Percentiles rank a stretch among this genome's conserved stretches.
phyloP scores from a whole-genome alignment of 2,888 invertebrate genomes.

The Stegana nigrithorax region DNA sequence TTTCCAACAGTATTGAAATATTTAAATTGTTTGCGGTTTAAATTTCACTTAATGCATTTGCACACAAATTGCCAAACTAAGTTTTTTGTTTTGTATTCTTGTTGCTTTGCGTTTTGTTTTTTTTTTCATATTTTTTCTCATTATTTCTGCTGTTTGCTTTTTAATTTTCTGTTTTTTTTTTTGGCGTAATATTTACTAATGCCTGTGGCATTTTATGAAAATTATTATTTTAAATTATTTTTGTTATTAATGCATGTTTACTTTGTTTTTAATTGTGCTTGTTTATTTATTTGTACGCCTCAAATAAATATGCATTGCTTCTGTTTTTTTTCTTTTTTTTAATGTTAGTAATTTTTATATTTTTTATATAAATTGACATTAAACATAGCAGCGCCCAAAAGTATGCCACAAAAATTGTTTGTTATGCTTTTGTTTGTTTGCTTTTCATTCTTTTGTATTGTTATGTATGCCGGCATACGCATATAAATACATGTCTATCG shows the following conservation, averaged over 20 bases:
- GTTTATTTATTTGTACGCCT: conserved; percentile 29
- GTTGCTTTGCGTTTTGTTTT: background rate
- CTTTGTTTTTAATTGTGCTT: conserved; percentile 33
- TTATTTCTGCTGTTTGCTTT: conserved; percentile 24
- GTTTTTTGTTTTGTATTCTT: background rate
- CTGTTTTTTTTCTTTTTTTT: too few relatives aligned
- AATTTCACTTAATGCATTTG: background rate
- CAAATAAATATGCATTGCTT: too few relatives aligned
- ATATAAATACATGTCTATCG: background rate
- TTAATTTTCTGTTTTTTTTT: background rate
- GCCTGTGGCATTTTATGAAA: conserved; percentile 10
- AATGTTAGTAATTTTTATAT: too few relatives aligned
- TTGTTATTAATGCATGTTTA: conserved; percentile 27
- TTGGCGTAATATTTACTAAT: conserved; percentile 12
- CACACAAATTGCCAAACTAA: background rate
- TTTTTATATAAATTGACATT: too few relatives aligned
- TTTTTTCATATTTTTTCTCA: conserved; percentile 8
- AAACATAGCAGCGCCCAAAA: background rate
- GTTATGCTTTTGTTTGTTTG: too few relatives aligned
- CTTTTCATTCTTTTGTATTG: too few relatives aligned
- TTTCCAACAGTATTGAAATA: background rate
- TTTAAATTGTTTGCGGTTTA: background rate
- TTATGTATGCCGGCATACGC: background rate
- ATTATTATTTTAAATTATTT: conserved; percentile 17
- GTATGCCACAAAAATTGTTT: conserved; percentile 11